Evolutionary conservation across 1,140 invertebrate genomes (phyloP), one percentile per base, ranked within the genome.

Genomic region (Acromyrmex echinatior): DNA sequence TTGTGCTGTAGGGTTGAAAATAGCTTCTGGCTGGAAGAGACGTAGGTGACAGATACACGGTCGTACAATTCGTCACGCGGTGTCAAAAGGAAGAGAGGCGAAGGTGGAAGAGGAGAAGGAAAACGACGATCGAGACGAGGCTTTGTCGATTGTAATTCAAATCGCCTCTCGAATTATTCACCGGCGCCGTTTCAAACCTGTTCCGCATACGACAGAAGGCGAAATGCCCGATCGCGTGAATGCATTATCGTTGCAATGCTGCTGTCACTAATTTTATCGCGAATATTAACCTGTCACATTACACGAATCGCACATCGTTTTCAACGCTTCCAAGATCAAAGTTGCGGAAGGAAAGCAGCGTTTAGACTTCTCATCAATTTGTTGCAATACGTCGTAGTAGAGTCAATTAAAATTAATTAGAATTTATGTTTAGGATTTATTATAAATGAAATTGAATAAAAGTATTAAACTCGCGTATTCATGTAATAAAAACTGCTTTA

Each of bases 91-190:
- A 18, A 35, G 70, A 74, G 14, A 35, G 51, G 28, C 2, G 28
- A 35, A 56, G 28, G 18, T 53, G 28, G 12, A 45, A 31, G 71
- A 60, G 18, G 18, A 71, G 12, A 71, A 65, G 53, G 71, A 60
- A 35, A 31, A 84, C 77, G 86, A 68, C 85, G 71, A 87, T 86
- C 84, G 74, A 76, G 77, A 53, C 39, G 39, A 45, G 39, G 71
- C 21, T 63, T 53, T 68, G 68, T 62, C 70, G 87, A 89, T 89
- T 90, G 87, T 89, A 78, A 89, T 90, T 90, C 77, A 90, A 90
- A 90, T 86, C 76, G 82, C 2, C 53, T 18, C 18, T 63, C 45
- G 87, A 90, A 90, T 90, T 89, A 89, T 86, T 86, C 82, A 90
- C 45, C 68, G 87, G 80, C 87, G 88, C 80, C 87, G 77, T 74